Evolutionary conservation across 2,797 vertebrate species (phyloP), one percentile per base, ranked within the genome.

Genomic region (Periparus ater): DNA sequence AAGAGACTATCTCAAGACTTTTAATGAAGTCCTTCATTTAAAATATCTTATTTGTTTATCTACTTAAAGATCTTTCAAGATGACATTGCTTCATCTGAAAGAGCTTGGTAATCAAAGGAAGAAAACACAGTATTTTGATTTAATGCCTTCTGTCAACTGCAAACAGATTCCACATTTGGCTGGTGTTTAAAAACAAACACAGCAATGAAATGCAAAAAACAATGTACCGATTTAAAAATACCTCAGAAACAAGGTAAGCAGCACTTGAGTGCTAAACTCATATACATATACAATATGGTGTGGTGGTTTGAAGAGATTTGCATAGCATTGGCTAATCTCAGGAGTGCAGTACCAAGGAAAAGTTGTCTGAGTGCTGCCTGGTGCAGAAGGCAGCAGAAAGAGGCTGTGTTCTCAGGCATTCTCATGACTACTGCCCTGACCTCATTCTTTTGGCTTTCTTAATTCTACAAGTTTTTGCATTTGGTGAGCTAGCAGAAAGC

Each of bases 231-330:
- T 60, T 79, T 17, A 38, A 89, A 91, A 91, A 23, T 54, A 71
- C 13, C 25, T 68, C 36, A 74, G 58, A 68, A 79, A 40, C 8
- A 55, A 85, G 36, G 18, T 63, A 86, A 92, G 53, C 18, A 63
- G 27, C 22, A 17, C 38, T 50, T 47, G 38, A 87, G 42, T n/a
- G 13, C 22, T 79, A 15, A 74, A 63, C 25, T n/a, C n/a, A n/a
- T n/a, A n/a, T n/a, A n/a, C n/a, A 2, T 36, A 19, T 13, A 5
- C 29, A 40, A 22, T 34, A 34, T 0, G 0, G 26, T 40, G 11
- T 7, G 6, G 40, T 53, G n/a, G 21, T 88, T 82, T 90, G 70
- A 55, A 51, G 60, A 66, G 48, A 55, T 42, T 76, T 51, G 29
- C 17, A 4, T 2, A 44, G 13, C 34, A 63, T 60, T 34, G 60